These are phyloP conservation scores for Solea senegalensis DNA, from an alignment of 2,113 vertebrate genomes.

Conservation along the genomic window DNA sequence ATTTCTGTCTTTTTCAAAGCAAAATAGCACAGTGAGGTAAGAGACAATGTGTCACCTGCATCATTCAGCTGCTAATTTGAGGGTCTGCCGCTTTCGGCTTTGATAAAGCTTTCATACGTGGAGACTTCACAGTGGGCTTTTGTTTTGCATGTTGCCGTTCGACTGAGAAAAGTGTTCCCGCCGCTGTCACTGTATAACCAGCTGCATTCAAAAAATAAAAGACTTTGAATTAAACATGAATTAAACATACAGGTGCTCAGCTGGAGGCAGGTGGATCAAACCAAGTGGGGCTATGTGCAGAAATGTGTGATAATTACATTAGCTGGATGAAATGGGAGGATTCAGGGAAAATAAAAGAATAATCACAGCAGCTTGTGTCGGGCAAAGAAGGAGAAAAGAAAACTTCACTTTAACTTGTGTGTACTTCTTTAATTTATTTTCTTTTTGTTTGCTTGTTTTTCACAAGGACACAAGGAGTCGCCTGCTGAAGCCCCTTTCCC, in stretches of 20 bases:
- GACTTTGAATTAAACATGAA: constrained; percentile 38
- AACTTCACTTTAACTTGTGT: too few relatives aligned
- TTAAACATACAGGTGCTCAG: constrained; percentile 65
- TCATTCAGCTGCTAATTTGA: constrained; percentile 51
- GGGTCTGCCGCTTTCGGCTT: constrained; percentile 16
- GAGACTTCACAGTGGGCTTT: constrained; percentile 20
- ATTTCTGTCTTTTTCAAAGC: constrained; percentile 13
- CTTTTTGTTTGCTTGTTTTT: background rate
- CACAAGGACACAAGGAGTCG: background rate
- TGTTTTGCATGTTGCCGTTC: constrained; percentile 53
- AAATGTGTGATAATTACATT: constrained; percentile 65
- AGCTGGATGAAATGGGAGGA: constrained; percentile 31
- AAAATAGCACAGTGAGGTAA: constrained; percentile 25
- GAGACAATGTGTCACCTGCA: constrained; percentile 40
- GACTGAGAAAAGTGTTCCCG: constrained; percentile 41
- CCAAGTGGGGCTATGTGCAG: constrained; percentile 30
- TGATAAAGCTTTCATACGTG: constrained; percentile 42
- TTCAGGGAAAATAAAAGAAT: constrained; percentile 27
- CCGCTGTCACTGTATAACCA: constrained; percentile 52
- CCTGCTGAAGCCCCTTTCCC: too few relatives aligned
- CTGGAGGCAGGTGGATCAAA: constrained; percentile 59
- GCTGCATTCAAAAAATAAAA: constrained; percentile 45
- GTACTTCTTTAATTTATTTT: too few relatives aligned
- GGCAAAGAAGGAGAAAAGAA: background rate
- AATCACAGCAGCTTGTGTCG: constrained; percentile 18